Conservation (phyloP, 2,797 vertebrate species). For the Enteromius trimaculatus region DNA sequence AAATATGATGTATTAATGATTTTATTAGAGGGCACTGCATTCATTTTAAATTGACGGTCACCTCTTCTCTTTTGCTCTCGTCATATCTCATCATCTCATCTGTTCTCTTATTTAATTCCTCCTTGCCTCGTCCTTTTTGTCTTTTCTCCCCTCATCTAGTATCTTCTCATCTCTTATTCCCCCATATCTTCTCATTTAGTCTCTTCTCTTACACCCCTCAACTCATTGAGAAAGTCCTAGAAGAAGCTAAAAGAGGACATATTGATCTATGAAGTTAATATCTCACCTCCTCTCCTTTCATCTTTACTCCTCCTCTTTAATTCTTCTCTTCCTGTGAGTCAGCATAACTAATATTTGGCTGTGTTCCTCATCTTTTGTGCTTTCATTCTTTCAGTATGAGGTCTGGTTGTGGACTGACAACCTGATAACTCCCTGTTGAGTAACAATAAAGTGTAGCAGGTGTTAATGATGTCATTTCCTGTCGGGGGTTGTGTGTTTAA, state of each 20-base stretch:
- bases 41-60: slow-evolving; percentile 5
- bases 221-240: slow-evolving; percentile 11
- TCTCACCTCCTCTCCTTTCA: slow-evolving; percentile 11
- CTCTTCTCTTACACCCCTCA: background rate
- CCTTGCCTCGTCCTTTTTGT: background rate
- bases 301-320: slow-evolving; percentile 11
- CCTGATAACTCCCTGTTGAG: slow-evolving; percentile 17
- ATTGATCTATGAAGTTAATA: slow-evolving; percentile 58
- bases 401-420: slow-evolving; percentile 13
- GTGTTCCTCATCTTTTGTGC: slow-evolving; percentile 21
- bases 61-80: background rate
- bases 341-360: slow-evolving; percentile 43
- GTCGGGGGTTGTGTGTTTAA: slow-evolving; percentile 27
- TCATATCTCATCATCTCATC: background rate
- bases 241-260: slow-evolving; percentile 31
- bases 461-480: slow-evolving; percentile 54
- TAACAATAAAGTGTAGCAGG: slow-evolving; percentile 45
- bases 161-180: background rate
- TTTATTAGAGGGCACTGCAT: slow-evolving; percentile 28
- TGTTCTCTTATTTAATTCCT: background rate
- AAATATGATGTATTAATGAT: slow-evolving; percentile 31
- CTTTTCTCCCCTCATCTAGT: background rate
- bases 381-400: slow-evolving; percentile 15
- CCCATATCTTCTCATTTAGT: background rate
- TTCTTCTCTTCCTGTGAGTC: slow-evolving; percentile 41